These are phyloP conservation scores for Microcebus tavaratra DNA, from an alignment of 2,113 vertebrate genomes.

Conservation along the genomic window DNA sequence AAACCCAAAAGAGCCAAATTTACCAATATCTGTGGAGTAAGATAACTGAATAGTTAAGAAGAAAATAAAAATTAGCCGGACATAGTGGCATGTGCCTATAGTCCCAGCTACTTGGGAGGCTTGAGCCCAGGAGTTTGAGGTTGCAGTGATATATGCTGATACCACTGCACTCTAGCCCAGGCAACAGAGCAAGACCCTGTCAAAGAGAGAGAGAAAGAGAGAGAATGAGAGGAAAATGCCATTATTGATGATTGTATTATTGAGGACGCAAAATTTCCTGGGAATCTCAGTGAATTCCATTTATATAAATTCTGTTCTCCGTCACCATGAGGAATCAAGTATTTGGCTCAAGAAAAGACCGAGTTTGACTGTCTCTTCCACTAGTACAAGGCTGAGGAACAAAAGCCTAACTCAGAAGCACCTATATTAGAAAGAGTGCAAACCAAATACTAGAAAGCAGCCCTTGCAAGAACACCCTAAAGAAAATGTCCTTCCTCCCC, in stretches of 20 bases:
- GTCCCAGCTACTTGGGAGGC: too few species aligned
- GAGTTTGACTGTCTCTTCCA: not conserved
- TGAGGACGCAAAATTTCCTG: not conserved
- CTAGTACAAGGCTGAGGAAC: not conserved
- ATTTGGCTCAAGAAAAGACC: not conserved
- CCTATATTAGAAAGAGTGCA: not conserved
- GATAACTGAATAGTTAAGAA: not conserved
- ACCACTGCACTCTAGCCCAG: too few species aligned
- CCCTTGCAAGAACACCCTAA: not conserved
- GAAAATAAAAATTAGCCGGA: not conserved
- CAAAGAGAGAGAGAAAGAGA: not conserved
- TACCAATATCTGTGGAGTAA: not conserved
- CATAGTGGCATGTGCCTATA: too few species aligned
- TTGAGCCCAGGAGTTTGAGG: too few species aligned
- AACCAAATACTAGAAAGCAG: not conserved
- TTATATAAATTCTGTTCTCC: slow-evolving; percentile 2
- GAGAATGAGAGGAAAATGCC: not conserved
- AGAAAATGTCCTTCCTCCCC: not conserved
- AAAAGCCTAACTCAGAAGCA: not conserved
- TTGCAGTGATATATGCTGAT: too few species aligned
- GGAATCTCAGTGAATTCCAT: not conserved
- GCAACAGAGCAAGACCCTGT: too few species aligned
- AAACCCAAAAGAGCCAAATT: slow-evolving; percentile 14
- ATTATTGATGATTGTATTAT: not conserved
- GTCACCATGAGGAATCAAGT: not conserved